Evolutionary conservation across 2,888 invertebrate species (phyloP).

Genomic region (Cryptocephalus primarius): DNA sequence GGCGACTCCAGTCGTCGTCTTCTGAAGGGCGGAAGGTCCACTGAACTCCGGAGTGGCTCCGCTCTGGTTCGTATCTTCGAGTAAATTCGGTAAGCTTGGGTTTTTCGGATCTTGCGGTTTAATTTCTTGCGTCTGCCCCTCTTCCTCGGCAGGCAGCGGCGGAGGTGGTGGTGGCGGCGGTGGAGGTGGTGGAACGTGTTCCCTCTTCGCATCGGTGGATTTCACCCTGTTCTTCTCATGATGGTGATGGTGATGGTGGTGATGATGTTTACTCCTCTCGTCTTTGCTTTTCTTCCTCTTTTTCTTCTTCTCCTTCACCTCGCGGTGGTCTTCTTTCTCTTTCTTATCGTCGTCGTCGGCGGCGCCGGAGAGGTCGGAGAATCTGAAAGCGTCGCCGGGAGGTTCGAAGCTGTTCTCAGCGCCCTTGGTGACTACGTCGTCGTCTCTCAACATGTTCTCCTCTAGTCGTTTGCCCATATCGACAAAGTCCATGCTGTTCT

Average conservation of each 20-base stretch:
- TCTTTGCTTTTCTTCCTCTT: conserved; percentile 76
- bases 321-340: conserved; percentile 40
- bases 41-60: neutral
- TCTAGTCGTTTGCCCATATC: conserved; percentile 75
- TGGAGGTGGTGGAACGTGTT: conserved; percentile 14
- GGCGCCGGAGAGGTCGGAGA: conserved; percentile 9
- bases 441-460: conserved; percentile 65
- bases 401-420: conserved; percentile 34
- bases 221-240: conserved; percentile 41
- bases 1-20: conserved; percentile 23
- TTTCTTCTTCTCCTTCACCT: conserved; percentile 69
- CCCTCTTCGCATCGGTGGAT: conserved; percentile 26
- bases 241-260: conserved; percentile 58
- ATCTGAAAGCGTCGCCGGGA: conserved; percentile 9
- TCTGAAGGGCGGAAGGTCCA: neutral
- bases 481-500: conserved; percentile 69
- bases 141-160: conserved; percentile 18
- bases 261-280: conserved; percentile 58
- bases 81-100: conserved; percentile 53
- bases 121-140: conserved; percentile 17
- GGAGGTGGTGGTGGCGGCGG: conserved; percentile 13
- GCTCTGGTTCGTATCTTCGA: conserved; percentile 25
- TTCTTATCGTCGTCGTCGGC: conserved; percentile 27
- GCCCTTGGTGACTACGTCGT: conserved; percentile 40
- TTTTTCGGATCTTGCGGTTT: conserved; percentile 43